Conservation (phyloP, 1,140 invertebrate species). For the Dolichoris vasculosae region DNA sequence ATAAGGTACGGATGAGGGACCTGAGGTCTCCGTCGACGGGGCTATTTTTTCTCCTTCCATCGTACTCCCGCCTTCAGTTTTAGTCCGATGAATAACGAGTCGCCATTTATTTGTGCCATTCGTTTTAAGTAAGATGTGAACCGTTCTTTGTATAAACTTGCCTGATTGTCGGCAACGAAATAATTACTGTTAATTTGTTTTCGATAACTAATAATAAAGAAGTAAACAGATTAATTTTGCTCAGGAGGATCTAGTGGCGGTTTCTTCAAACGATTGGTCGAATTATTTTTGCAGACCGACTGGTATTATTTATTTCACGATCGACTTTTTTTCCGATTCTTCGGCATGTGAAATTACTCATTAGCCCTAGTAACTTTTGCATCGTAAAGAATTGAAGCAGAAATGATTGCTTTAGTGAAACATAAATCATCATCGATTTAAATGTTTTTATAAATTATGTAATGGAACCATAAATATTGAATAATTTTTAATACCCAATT, state of each 20-base stretch:
- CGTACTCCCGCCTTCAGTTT: no score
- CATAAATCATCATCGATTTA: background rate
- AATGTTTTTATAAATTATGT: background rate
- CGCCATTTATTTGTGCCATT: background rate
- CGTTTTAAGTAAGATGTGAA: background rate
- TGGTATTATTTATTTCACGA: background rate
- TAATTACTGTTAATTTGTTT: background rate
- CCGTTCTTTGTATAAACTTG: background rate
- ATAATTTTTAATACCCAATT: background rate
- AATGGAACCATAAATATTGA: background rate
- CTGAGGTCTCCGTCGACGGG: background rate
- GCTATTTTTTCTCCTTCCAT: no score
- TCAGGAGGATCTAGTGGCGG: background rate
- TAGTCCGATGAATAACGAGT: background rate
- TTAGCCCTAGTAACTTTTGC: background rate
- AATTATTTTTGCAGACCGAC: background rate
- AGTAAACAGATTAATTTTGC: background rate
- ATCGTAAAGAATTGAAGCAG: background rate
- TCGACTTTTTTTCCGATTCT: background rate
- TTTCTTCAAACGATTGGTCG: background rate
- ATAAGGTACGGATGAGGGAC: background rate
- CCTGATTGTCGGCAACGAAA: background rate
- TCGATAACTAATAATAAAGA: background rate
- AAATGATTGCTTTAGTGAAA: background rate
- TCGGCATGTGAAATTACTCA: background rate